These are phyloP conservation scores for Echiichthys vipera DNA, from an alignment of 2,797 vertebrate species.

Conservation along the genomic window DNA sequence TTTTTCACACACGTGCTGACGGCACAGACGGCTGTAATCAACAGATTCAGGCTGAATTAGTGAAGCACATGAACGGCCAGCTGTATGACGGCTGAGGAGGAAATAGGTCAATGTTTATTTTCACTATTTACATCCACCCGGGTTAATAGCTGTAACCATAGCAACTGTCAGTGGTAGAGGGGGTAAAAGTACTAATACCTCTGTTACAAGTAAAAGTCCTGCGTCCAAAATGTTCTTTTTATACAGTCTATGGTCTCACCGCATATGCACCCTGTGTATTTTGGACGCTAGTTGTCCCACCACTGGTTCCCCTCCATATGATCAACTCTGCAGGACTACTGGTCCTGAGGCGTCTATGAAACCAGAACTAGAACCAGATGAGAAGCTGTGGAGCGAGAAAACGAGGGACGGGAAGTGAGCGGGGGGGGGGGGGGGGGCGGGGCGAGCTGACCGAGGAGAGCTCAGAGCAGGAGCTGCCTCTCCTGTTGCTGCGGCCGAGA, in stretches of 20 bases:
- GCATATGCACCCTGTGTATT: no score
- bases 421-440: slow-evolving; percentile 10
- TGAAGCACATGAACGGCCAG: slow-evolving; percentile 32
- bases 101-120: slow-evolving; percentile 52
- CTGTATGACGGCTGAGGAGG: slow-evolving; percentile 6
- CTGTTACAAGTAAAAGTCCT: background rate
- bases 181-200: background rate
- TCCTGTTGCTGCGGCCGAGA: slow-evolving; percentile 44
- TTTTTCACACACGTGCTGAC: slow-evolving; percentile 6
- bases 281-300: no score
- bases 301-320: background rate
- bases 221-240: no score
- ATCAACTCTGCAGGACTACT: background rate
- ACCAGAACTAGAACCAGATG: slow-evolving; percentile 2
- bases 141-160: slow-evolving; percentile 40
- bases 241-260: no score
- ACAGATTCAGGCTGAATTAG: slow-evolving; percentile 8
- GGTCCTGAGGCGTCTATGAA: background rate
- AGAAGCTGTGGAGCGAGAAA: background rate
- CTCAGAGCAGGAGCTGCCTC: slow-evolving; percentile 5
- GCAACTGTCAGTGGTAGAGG: slow-evolving; percentile 15
- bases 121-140: slow-evolving; percentile 23
- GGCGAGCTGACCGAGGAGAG: slow-evolving; percentile 20
- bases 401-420: background rate
- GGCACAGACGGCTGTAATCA: background rate